Evolutionary conservation across 2,888 invertebrate genomes (phyloP).

Genomic region (Julus scandinavius): DNA sequence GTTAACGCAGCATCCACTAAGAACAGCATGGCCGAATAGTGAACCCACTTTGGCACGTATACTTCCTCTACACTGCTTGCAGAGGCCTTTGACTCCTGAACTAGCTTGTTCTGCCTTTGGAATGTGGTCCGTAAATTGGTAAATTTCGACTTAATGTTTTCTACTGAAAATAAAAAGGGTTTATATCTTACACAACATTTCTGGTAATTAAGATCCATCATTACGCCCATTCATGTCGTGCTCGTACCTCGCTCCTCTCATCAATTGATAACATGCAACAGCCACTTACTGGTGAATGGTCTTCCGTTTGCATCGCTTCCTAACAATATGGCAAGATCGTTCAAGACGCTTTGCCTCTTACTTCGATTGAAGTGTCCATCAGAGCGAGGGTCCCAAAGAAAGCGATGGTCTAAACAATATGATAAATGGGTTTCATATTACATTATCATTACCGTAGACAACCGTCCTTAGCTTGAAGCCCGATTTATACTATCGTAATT

Average conservation of each 20-base stretch:
- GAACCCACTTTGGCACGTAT: slow-evolving; percentile 34
- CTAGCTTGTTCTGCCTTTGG: background rate
- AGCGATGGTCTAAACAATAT: background rate
- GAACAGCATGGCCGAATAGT: background rate
- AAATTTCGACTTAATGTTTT: slow-evolving; percentile 28
- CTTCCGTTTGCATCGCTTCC: slow-evolving; percentile 1
- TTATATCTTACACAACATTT: background rate
- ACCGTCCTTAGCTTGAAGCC: too few relatives aligned
- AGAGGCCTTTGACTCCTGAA: background rate
- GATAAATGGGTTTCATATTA: too few relatives aligned
- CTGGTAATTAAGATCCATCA: background rate
- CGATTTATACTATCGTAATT: too few relatives aligned
- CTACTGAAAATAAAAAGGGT: background rate
- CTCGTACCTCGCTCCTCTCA: background rate
- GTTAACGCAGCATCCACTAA: background rate
- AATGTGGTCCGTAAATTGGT: slow-evolving; percentile 8
- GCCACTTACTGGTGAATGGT: slow-evolving; percentile 10
- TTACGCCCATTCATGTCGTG: background rate
- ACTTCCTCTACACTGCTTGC: background rate
- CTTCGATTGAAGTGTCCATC: background rate
- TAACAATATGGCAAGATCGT: background rate
- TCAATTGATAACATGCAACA: background rate
- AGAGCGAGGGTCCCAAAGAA: background rate
- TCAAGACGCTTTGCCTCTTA: background rate
- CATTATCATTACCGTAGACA: too few relatives aligned